Percentiles rank a stretch among this genome's conserved stretches.
Evolutionary conservation across 2,797 vertebrate genomes (phyloP).

Genomic region (Typhlichthys subterraneus): DNA sequence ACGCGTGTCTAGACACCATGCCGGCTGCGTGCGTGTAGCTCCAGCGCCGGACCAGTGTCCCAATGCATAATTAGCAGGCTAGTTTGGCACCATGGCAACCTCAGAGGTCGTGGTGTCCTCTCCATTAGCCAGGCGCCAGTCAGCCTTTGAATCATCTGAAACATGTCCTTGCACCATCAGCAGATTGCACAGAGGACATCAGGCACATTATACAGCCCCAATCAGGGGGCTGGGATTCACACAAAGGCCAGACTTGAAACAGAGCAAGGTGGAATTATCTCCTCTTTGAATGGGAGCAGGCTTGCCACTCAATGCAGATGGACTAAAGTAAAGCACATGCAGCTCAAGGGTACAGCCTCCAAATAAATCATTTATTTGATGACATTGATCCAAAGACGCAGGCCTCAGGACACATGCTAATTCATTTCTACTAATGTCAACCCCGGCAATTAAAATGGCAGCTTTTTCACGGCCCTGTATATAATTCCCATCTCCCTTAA

Average conservation of each 20-base stretch:
- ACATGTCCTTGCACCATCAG: conserved; percentile 64
- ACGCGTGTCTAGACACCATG: conserved; percentile 44
- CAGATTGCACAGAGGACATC: conserved; percentile 73
- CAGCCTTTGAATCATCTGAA: conserved; percentile 70
- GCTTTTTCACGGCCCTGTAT: conserved; percentile 33
- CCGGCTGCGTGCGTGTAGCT: conserved; percentile 41
- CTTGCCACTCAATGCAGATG: conserved; percentile 60
- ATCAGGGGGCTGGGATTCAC: conserved; percentile 58
- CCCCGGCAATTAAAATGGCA: conserved; percentile 37
- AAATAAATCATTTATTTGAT: conserved; percentile 15
- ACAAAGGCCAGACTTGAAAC: conserved; percentile 63
- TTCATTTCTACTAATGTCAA: conserved; percentile 13
- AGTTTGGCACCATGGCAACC: conserved; percentile 67
- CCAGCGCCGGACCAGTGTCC: conserved; percentile 45
- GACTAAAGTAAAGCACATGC: conserved; percentile 50
- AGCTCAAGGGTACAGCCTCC: conserved; percentile 52
- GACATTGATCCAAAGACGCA: conserved; percentile 28
- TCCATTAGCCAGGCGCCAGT: conserved; percentile 64
- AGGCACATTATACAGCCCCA: conserved; percentile 74
- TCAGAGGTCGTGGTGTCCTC: conserved; percentile 70
- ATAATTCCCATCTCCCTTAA: conserved; percentile 48
- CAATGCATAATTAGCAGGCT: conserved; percentile 71
- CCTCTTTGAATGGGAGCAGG: conserved; percentile 55
- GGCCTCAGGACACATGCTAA: conserved; percentile 21
- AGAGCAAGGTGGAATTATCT: conserved; percentile 45